phyloP scores from a whole-genome alignment of 1,140 invertebrate genomes.

The Drosophila insularis region DNA sequence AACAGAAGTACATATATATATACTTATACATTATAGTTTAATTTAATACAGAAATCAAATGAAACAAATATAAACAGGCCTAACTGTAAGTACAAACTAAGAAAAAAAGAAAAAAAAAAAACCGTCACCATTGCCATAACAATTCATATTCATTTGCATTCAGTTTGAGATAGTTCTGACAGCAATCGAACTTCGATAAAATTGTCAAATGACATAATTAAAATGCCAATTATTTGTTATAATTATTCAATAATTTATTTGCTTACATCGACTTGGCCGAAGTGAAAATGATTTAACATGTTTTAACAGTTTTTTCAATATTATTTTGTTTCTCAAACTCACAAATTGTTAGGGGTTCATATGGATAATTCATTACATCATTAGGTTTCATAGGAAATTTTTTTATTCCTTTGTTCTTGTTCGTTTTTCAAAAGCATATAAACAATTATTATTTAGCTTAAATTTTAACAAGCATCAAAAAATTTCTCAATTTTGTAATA shows the following conservation, averaged over 20 bases:
- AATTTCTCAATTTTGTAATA: background rate
- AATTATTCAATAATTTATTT: constrained; percentile 58
- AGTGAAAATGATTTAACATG: constrained; percentile 32
- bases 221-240: constrained; percentile 55
- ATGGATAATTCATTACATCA: background rate
- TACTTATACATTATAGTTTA: constrained; percentile 20
- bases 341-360: constrained; percentile 5
- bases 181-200: constrained; percentile 31
- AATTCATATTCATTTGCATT: constrained; percentile 40
- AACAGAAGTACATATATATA: background rate
- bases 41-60: background rate
- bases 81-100: constrained; percentile 63
- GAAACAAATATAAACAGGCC: constrained; percentile 30
- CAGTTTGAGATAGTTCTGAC: constrained; percentile 27
- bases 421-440: background rate
- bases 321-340: constrained; percentile 1
- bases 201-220: constrained; percentile 49
- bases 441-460: background rate
- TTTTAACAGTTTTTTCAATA: constrained; percentile 13
- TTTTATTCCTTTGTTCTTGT: background rate
- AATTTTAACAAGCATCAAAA: background rate
- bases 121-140: constrained; percentile 28
- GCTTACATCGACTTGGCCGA: constrained; percentile 32
- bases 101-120: constrained; percentile 22
- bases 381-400: constrained; percentile 21